These are phyloP conservation scores for Ceyx erithaca DNA, from an alignment of 2,797 vertebrate species.

Conservation along the genomic window DNA sequence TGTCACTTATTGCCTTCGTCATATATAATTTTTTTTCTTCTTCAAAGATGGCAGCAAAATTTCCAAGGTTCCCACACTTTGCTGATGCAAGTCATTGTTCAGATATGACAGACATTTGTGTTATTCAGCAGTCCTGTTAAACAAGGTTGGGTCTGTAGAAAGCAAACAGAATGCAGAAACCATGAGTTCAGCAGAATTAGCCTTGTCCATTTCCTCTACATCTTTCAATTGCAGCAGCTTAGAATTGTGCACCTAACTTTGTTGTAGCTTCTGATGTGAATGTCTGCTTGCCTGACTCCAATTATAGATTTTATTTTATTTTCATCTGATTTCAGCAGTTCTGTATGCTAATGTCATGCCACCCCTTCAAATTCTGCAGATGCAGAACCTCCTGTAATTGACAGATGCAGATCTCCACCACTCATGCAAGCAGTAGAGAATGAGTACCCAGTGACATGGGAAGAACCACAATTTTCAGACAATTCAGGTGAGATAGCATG, in stretches of 20 bases:
- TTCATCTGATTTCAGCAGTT: neutral
- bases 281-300: neutral
- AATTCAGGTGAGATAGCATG: conserved; percentile 88
- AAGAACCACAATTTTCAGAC: conserved; percentile 97
- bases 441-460: conserved; percentile 84
- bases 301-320: neutral
- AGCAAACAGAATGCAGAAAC: neutral
- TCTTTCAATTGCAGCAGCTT: neutral
- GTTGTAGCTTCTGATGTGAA: neutral
- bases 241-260: neutral
- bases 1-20: neutral
- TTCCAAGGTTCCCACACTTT: neutral
- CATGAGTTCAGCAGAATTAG: neutral
- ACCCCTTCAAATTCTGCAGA: conserved; percentile 80
- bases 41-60: neutral
- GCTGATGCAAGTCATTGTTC: neutral
- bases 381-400: conserved; percentile 92
- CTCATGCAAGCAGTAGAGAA: conserved; percentile 82
- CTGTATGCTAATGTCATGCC: neutral
- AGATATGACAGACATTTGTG: neutral
- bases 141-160: neutral
- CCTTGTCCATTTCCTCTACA: neutral
- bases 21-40: neutral
- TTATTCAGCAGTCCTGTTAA: neutral
- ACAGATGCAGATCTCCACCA: conserved; percentile 93